A percentile compares a stretch with the other conserved stretches of the same genome.
These are phyloP conservation scores for Indicator maculatus DNA, from an alignment of 2,113 vertebrate species.

Conservation along the genomic window DNA sequence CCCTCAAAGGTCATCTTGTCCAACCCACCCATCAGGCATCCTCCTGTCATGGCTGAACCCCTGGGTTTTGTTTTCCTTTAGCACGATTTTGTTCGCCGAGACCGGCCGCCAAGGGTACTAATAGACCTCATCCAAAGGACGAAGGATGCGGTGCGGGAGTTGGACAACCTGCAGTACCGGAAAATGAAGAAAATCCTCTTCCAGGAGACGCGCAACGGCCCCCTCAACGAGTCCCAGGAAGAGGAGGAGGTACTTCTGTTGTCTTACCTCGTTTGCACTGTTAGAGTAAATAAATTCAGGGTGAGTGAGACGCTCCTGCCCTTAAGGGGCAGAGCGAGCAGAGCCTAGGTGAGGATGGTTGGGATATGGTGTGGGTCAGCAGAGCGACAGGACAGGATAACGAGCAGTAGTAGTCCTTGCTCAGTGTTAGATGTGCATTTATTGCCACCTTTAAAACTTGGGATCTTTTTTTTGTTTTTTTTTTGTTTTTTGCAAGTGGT, in stretches of 20 bases:
- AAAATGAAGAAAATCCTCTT: slow-evolving; percentile 99
- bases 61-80: slow-evolving; percentile 36
- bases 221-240: slow-evolving; percentile 92
- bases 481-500: neutral
- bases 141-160: slow-evolving; percentile 95
- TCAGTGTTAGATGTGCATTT: neutral
- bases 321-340: neutral
- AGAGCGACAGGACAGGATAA: neutral
- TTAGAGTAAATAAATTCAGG: neutral
- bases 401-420: neutral
- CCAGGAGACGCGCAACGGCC: slow-evolving; percentile 92
- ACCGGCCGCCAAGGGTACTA: slow-evolving; percentile 87
- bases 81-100: slow-evolving; percentile 95
- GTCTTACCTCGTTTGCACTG: neutral
- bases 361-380: neutral
- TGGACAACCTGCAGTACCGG: slow-evolving; percentile 97
- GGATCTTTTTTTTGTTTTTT: neutral
- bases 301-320: neutral
- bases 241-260: slow-evolving; percentile 86
- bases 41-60: too few relatives aligned
- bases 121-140: slow-evolving; percentile 97
- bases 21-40: too few relatives aligned
- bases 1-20: too few relatives aligned
- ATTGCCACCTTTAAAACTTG: neutral
- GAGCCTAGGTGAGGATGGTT: neutral